These are phyloP conservation scores for Poecilia velifera DNA, from an alignment of 2,797 vertebrate genomes.

Conservation along the genomic window DNA sequence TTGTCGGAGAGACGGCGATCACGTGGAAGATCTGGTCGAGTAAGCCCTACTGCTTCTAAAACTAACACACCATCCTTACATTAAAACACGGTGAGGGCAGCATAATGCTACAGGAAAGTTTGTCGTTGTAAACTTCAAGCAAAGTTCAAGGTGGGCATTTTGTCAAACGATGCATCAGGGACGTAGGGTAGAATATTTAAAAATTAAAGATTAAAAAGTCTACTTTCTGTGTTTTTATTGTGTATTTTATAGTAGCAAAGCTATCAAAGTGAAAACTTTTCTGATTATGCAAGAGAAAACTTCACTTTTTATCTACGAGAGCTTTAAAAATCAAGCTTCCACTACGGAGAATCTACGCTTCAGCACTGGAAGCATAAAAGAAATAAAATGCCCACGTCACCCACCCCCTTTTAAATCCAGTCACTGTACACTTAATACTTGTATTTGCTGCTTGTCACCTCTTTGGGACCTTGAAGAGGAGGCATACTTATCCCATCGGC, in stretches of 20 bases:
- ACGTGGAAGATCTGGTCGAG: background rate
- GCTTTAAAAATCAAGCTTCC: background rate
- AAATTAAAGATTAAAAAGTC: background rate
- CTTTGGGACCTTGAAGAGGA: constrained; percentile 67
- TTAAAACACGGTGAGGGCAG: background rate
- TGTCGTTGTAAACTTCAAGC: background rate
- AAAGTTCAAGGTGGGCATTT: background rate
- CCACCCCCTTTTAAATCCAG: constrained; percentile 34
- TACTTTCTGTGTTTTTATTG: background rate
- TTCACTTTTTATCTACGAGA: background rate
- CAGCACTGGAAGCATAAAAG: constrained; percentile 1
- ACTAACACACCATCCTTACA: background rate
- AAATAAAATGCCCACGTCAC: constrained; percentile 39
- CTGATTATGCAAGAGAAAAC: background rate
- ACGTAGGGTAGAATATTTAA: background rate
- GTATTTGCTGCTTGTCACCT: constrained; percentile 59
- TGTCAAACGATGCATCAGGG: background rate
- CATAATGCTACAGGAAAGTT: background rate
- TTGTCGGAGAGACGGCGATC: background rate
- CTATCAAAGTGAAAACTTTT: background rate
- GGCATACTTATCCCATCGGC: constrained; percentile 74
- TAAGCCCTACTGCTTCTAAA: background rate
- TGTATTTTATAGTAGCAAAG: background rate
- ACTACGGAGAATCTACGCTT: background rate
- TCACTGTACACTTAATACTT: constrained; percentile 45